These are phyloP conservation scores for Antechinus flavipes DNA, from an alignment of 2,113 vertebrate genomes.

Conservation along the genomic window DNA sequence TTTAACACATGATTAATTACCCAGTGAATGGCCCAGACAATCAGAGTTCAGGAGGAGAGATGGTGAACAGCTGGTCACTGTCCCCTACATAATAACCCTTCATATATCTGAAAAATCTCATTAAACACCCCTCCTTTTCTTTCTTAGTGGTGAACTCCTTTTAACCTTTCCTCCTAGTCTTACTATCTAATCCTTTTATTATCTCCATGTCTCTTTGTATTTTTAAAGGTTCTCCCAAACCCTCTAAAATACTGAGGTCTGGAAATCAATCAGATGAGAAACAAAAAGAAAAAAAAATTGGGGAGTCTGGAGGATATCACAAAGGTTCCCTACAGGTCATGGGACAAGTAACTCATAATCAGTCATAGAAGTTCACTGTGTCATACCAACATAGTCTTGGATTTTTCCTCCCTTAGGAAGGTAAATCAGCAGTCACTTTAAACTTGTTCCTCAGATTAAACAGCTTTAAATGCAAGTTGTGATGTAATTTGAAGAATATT, in stretches of 20 bases:
- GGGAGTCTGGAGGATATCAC: neutral
- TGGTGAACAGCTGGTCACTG: neutral
- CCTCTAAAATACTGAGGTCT: neutral
- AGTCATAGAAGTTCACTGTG: neutral
- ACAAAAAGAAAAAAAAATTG: neutral
- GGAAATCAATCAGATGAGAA: neutral
- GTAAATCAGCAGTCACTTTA: neutral
- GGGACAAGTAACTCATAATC: neutral
- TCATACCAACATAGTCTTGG: neutral
- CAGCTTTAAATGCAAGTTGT: neutral
- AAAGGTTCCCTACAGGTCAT: neutral
- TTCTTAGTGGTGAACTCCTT: neutral
- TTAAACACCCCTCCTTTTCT: neutral
- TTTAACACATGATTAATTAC: neutral
- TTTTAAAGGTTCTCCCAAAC: neutral
- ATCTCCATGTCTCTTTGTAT: neutral
- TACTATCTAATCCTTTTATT: neutral
- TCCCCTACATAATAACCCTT: neutral
- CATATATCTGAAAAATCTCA: conserved; percentile 16
- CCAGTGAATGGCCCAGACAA: neutral
- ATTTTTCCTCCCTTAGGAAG: neutral
- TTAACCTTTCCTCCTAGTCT: conserved; percentile 15
- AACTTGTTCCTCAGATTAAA: neutral
- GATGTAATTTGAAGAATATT: neutral
- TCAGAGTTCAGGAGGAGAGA: conserved; percentile 11